Conservation (phyloP, 2,797 vertebrate species). For the Morus bassanus region DNA sequence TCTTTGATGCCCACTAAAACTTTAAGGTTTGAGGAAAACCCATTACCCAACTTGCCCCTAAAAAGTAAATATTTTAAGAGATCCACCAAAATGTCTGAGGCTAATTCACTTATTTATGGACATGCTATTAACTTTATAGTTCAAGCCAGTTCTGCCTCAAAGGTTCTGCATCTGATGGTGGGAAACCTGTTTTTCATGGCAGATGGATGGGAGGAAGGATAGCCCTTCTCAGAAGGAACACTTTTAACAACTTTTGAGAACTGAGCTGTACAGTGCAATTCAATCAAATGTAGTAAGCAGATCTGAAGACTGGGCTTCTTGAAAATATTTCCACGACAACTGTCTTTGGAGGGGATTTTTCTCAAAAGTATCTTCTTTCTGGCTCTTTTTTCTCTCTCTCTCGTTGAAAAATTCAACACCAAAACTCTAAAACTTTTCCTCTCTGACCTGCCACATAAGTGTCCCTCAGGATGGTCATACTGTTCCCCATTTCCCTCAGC, state of each 20-base stretch:
- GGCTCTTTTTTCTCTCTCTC: background rate
- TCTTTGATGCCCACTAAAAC: conserved; percentile 55
- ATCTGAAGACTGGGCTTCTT: background rate
- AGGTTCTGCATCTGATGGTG: background rate
- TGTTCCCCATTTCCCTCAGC: background rate
- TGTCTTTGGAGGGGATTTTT: background rate
- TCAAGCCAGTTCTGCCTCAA: background rate
- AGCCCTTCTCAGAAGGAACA: conserved; percentile 13
- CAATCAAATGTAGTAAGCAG: conserved; percentile 1
- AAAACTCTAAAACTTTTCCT: background rate
- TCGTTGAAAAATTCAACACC: background rate
- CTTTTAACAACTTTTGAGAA: background rate
- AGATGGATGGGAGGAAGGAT: background rate
- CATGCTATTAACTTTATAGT: conserved; percentile 32
- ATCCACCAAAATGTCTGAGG: conserved; percentile 51
- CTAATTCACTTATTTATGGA: conserved; percentile 62
- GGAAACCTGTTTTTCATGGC: conserved; percentile 36
- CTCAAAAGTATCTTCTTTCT: background rate
- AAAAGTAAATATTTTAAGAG: conserved; percentile 65
- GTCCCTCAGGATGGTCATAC: background rate
- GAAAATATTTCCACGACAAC: background rate
- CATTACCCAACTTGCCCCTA: conserved; percentile 57
- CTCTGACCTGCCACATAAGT: background rate
- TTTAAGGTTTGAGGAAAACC: conserved; percentile 64
- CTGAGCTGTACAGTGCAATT: background rate